Evolutionary conservation across 2,888 invertebrate species (phyloP), one percentile per base, ranked within the genome.

Genomic region (Chaetoderma sp.): DNA sequence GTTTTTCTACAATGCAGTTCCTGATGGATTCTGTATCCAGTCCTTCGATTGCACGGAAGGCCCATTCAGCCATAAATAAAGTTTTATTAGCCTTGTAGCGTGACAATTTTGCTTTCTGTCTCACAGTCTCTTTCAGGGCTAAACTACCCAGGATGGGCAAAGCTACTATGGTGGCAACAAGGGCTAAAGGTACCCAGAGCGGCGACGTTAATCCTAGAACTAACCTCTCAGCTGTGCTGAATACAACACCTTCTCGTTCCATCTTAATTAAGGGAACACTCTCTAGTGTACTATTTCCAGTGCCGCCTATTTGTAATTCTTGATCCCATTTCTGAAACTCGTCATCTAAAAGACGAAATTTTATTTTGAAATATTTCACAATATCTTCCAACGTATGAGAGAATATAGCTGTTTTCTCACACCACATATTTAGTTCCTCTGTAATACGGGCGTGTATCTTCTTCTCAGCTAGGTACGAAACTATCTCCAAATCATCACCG

Each of bases 131-230:
- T 36, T n/a, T 10, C 10, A 55, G 18, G 4, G 32, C 36, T 21
- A 55, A 21, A 5, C 27, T 33, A 8, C 56, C 56, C n/a, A 33
- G n/a, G 36, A 55, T 23, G 16, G 56, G 56, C 8, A 55, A n/a
- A 4, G 56, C 56, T 27, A 55, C 21, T 18, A 28, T 36, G 8
- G 33, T 27, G 6, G 56, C 56, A 18, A 55, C 18, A 18, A 55
- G 8, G n/a, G 56, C 56, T 25, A 55, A 55, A 16, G 56, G 56
- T 18, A 55, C 8, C 56, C 56, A 55, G 18, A 55, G n/a, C 5
- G 56, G 56, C 5, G 56, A 30, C 8, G 56, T 55, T 30, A 36
- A 33, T 10, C 56, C 32, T 6, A 55, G 56, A 16, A 55, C 36
- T 18, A 36, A 21, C 18, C 30, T 28, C 21, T 55, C 56, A 8